Conservation (phyloP, 2,888 invertebrate species). For the Oxystoma pomonae region DNA sequence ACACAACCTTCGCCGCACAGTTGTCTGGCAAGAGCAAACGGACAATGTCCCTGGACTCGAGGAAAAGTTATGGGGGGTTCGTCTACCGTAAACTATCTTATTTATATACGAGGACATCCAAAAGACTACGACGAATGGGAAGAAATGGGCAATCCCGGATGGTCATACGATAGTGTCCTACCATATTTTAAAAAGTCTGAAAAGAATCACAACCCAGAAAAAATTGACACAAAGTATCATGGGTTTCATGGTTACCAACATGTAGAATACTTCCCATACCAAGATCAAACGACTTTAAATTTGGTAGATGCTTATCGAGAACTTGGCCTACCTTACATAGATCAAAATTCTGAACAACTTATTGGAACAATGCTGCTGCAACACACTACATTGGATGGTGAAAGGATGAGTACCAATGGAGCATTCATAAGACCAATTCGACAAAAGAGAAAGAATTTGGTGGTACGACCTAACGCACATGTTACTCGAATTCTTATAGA, state of each 20-base stretch:
- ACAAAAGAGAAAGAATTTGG: constrained; percentile 50
- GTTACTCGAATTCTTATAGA: constrained; percentile 59
- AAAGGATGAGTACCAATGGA: constrained; percentile 57
- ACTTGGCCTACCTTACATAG: constrained; percentile 55
- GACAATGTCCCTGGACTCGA: constrained; percentile 58
- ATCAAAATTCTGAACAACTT: constrained; percentile 56
- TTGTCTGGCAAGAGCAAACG: constrained; percentile 56
- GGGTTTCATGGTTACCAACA: constrained; percentile 59
- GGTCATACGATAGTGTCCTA: constrained; percentile 61
- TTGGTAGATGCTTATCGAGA: constrained; percentile 60
- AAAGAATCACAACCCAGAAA: constrained; percentile 56
- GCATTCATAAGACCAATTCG: constrained; percentile 67
- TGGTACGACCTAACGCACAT: constrained; percentile 51
- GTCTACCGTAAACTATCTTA: constrained; percentile 63
- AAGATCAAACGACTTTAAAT: constrained; percentile 56
- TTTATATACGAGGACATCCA: constrained; percentile 58
- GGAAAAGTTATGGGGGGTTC: constrained; percentile 67
- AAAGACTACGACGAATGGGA: constrained; percentile 65
- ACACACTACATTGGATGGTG: constrained; percentile 58
- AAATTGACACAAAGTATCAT: constrained; percentile 55
- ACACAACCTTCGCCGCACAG: constrained; percentile 61
- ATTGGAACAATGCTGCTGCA: constrained; percentile 61
- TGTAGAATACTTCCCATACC: constrained; percentile 61
- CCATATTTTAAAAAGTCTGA: constrained; percentile 69
- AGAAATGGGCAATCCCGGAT: constrained; percentile 57